Evolutionary conservation across 2,888 invertebrate species (phyloP), one percentile per base, ranked within the genome.

Genomic region (Epinotia demarniana): DNA sequence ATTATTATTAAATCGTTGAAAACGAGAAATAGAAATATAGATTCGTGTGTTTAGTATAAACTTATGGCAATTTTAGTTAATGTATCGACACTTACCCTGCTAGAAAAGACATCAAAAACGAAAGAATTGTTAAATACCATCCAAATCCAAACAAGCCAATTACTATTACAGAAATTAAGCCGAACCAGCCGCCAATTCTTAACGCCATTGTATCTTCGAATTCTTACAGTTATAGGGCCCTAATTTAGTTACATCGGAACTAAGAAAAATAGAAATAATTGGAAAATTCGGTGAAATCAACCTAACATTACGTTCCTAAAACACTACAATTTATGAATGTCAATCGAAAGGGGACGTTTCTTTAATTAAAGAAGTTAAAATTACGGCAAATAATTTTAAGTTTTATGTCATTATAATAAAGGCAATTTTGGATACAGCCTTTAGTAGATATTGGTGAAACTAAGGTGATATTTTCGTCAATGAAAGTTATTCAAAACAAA

Each of bases 131-230:
- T 77, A 93, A 79, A 82, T 92, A 94, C 79, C 89, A 84, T 72
- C 91, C 89, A 78, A 94, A 87, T 69, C 94, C 94, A 81, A 92
- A 86, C 79, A 94, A 85, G 72, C 93, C 91, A 78, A 90, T 90
- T 57, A 88, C 80, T 77, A 92, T 89, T 68, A 93, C 85, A 39
- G 93, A 91, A 78, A 92, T 85, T 69, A 94, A 86, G 77, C 90
- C 87, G 81, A 91, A 90, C 94, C 94, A 94, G 72, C 89, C 85
- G 2, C 86, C 79, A 73, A 92, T 82, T 83, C 85, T 89, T 71
- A 85, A 81, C 74, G 81, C 82, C 92, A 93, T 92, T 67, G 83
- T 81, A 61, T 53, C 19, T 46, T 49, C n/a, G 1, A 67, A 33
- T 46, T 46, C 19, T 57, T 46, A 43, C 33, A 33, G 6, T 58